These are phyloP conservation scores for Morone saxatilis DNA, from an alignment of 2,113 vertebrate species.

Conservation along the genomic window DNA sequence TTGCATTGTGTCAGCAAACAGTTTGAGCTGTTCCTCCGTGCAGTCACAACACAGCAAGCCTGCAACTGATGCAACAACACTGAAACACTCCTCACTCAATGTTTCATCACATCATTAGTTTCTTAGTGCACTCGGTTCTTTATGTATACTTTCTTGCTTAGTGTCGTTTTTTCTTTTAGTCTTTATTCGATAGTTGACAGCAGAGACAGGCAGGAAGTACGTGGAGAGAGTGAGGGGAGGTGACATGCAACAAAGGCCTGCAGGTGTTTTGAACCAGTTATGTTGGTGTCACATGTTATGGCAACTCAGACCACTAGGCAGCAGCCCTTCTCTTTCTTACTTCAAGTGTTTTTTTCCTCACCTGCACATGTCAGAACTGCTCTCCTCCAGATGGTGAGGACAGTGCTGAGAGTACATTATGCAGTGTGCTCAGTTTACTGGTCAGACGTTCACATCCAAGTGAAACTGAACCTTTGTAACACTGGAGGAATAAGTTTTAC, in stretches of 20 bases:
- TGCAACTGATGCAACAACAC: constrained; percentile 63
- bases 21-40: neutral
- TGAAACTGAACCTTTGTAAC: neutral
- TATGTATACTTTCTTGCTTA: neutral
- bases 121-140: neutral
- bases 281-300: neutral
- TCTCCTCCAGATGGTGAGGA: neutral
- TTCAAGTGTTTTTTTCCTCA: neutral
- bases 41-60: constrained; percentile 14
- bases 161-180: neutral
- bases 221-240: neutral
- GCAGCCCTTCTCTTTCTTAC: neutral
- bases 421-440: neutral
- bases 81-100: constrained; percentile 43
- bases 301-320: neutral
- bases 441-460: neutral
- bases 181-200: neutral
- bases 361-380: neutral
- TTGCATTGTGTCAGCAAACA: constrained; percentile 20
- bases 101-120: constrained; percentile 47
- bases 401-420: neutral
- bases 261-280: neutral
- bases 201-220: neutral
- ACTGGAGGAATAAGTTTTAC: neutral
- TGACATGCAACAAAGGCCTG: neutral